These are phyloP conservation scores for Acrossocheilus wenchowensis DNA, from an alignment of 2,797 vertebrate species.

Conservation along the genomic window DNA sequence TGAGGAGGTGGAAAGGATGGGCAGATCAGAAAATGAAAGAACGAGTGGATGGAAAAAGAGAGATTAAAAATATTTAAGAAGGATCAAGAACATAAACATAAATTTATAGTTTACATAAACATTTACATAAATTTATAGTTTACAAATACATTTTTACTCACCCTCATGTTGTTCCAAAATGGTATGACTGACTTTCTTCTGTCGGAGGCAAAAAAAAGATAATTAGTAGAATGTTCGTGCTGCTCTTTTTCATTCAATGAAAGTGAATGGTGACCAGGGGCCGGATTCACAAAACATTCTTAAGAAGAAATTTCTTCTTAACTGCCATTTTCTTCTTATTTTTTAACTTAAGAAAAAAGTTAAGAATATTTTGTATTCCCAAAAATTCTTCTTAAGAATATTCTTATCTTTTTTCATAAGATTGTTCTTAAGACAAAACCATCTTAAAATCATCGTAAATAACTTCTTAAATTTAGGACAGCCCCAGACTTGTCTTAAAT, in stretches of 20 bases:
- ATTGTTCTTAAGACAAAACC: too few species aligned
- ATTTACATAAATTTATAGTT: not conserved
- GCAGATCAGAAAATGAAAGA: not conserved
- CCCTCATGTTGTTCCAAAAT: not conserved
- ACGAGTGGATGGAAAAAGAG: conserved; percentile 4
- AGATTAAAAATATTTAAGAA: not conserved
- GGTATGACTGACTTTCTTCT: not conserved
- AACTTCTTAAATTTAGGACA: too few species aligned
- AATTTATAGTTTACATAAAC: too few species aligned
- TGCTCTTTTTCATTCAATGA: not conserved
- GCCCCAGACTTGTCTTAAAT: too few species aligned
- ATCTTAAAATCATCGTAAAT: too few species aligned
- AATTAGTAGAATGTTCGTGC: not conserved
- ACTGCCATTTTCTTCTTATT: too few species aligned
- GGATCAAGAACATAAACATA: not conserved
- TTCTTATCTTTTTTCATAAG: too few species aligned
- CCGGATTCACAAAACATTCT: too few species aligned
- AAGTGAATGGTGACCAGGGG: not conserved
- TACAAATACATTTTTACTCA: not conserved
- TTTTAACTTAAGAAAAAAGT: too few species aligned
- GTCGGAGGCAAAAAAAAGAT: not conserved
- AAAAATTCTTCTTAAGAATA: too few species aligned
- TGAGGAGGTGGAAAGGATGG: conserved; percentile 3
- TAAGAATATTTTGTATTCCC: too few species aligned
- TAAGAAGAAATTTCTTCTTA: too few species aligned